Evolutionary conservation across 2,888 invertebrate genomes (phyloP).

Genomic region (Panzeria rudis): DNA sequence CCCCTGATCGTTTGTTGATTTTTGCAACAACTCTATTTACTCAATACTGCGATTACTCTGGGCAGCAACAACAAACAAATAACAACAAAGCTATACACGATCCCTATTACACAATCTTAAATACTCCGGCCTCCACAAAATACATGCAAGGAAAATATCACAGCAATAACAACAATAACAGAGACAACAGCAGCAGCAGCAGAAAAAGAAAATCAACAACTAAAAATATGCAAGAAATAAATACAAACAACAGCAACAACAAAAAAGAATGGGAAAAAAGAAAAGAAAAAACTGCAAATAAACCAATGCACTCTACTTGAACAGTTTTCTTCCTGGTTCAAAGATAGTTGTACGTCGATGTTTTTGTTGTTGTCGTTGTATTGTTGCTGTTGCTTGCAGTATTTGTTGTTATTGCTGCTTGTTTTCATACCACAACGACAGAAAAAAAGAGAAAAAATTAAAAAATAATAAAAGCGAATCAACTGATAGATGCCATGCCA

Average conservation of each 20-base stretch:
- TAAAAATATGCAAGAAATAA: not conserved
- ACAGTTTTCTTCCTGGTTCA: slow-evolving; percentile 82
- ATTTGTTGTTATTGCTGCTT: slow-evolving; percentile 56
- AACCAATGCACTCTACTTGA: slow-evolving; percentile 74
- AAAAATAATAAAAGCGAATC: slow-evolving; percentile 57
- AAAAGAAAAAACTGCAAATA: slow-evolving; percentile 62
- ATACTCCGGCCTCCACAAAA: slow-evolving; percentile 67
- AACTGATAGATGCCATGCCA: slow-evolving; percentile 73
- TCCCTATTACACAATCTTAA: slow-evolving; percentile 68
- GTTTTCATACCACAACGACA: slow-evolving; percentile 50
- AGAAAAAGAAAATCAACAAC: slow-evolving; percentile 34
- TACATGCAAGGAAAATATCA: slow-evolving; percentile 55
- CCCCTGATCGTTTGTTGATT: slow-evolving; percentile 43
- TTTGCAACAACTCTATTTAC: slow-evolving; percentile 61
- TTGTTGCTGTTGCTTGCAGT: slow-evolving; percentile 37
- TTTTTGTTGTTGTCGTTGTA: slow-evolving; percentile 47
- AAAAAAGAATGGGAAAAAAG: slow-evolving; percentile 31
- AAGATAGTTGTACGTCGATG: slow-evolving; percentile 72
- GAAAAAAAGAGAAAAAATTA: not conserved
- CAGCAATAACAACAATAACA: slow-evolving; percentile 41
- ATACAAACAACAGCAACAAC: not conserved
- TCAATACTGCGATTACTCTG: slow-evolving; percentile 20
- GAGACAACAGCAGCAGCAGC: slow-evolving; percentile 40
- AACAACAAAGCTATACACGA: slow-evolving; percentile 42
- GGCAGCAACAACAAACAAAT: slow-evolving; percentile 19